Evolutionary conservation across 2,888 invertebrate species (phyloP), one percentile per base, ranked within the genome.

Genomic region (Mesorhabditis belari): DNA sequence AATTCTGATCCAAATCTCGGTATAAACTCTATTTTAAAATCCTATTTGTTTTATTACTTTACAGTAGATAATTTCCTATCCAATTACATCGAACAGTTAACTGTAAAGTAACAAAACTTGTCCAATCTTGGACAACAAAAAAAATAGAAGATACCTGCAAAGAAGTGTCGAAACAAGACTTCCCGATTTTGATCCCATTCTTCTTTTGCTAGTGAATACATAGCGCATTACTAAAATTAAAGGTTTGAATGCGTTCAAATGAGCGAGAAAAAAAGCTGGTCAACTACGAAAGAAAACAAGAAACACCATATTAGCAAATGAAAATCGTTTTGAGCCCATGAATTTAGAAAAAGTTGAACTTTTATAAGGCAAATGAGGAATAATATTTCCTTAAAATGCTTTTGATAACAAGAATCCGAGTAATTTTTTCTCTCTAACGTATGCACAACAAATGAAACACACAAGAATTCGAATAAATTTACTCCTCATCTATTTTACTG

Each of bases 141-240:
- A n/a, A n/a, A n/a, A n/a, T 9, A 9, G 44, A 9, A 35, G n/a
- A 17, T 35, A 35, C 44, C 44, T n/a, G 44, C 12, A n/a, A 35
- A 35, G n/a, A 35, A 35, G 44, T 55, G 55, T 12, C 61, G 55
- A 23, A 61, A 61, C 25, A 61, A 29, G n/a, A 61, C 61, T 17
- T 55, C 61, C 17, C 49, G 29, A 50, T 61, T 29, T 52, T 61
- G 54, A 5, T 61, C 56, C 28, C 50, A 61, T 17, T 61, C 61
- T n/a, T 61, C 61, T 3, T 49, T 27, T 5, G 56, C 35, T 19
- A 61, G 51, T 52, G 54, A 55, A 44, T 57, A 61, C 5, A 26
- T 51, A n/a, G 9, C 52, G 52, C 52, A n/a, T 51, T 17, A 17
- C 52, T 17, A n/a, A 35, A 35, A 1, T 35, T 9, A 35, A 35